phyloP scores from a whole-genome alignment of 2,113 vertebrate species.

The Rhinoderma darwinii region DNA sequence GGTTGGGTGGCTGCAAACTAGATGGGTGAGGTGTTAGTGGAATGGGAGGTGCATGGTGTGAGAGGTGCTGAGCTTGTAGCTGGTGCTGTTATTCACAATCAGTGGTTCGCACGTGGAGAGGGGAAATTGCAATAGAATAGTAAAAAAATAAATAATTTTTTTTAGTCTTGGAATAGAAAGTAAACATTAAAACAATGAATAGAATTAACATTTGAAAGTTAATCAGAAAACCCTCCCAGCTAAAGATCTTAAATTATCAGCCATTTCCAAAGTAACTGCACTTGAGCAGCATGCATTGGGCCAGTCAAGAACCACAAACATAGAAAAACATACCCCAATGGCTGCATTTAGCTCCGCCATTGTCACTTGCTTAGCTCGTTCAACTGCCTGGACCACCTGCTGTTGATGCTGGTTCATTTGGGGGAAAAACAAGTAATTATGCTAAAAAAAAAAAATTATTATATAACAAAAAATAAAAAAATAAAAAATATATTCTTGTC shows the following conservation, averaged over 20 bases:
- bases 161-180: not conserved
- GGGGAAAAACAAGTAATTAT: not conserved
- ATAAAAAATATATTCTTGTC: not conserved
- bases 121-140: not conserved
- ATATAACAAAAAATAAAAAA: not conserved
- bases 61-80: conserved; percentile 90
- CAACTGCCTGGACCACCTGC: conserved; percentile 76
- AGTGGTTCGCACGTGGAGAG: conserved; percentile 19
- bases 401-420: conserved; percentile 76
- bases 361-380: conserved; percentile 77
- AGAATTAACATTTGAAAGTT: not conserved
- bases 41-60: conserved; percentile 86
- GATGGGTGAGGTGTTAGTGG: conserved; percentile 87
- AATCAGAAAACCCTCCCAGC: not conserved
- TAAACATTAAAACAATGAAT: too few species aligned
- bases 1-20: conserved; percentile 75
- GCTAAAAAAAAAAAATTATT: not conserved
- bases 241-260: not conserved
- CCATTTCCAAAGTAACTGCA: too few species aligned
- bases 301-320: not conserved
- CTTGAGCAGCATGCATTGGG: not conserved
- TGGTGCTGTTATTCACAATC: conserved; percentile 72
- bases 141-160: not conserved
- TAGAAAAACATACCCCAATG: conserved; percentile 70
- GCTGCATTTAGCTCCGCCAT: conserved; percentile 76